Base-by-base conservation (phyloP, 2,888 invertebrate species). In the Noctua comes region DNA sequence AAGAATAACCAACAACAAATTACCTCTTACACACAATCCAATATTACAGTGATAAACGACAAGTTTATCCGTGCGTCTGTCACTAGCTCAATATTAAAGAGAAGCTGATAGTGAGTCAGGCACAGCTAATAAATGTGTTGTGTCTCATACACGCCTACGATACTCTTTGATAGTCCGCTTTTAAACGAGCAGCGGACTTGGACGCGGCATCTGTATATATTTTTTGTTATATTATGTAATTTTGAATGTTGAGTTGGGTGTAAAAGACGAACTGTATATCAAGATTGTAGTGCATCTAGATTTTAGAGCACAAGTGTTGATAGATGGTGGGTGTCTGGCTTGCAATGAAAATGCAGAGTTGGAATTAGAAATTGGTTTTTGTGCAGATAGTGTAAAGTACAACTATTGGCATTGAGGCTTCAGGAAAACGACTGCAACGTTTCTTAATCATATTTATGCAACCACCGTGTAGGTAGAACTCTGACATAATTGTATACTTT, bases 51-150 rank as follows among this genome's bases (percentile, higher is more conserved):
- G 80, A 81, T 80, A 76, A 71, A 82, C 77, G 76, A 80, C 65
- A 77, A 76, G 77, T 77, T 77, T 76, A 71, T 85, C 76, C 76
- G 77, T 69, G 68, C 40, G 82, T 84, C 81, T 86, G 86, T 83
- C 82, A 80, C 82, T 76, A 64, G 54, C 66, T 73, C 64, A 68
- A 76, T 83, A 80, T 85, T 82, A 82, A 76, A 89, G 72, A 79
- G 77, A 73, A 59, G 21, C 65, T 79, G 78, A 87, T 72, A 82
- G 77, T 85, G 84, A 81, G 83, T 92, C 93, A 93, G 86, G 89
- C 87, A 90, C 87, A 83, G 62, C 88, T 90, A 89, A 90, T 92
- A 92, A 92, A 93, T 93, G 90, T 92, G 91, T 92, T 93, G 88
- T 91, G 93, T 93, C 92, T 93, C 85, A 83, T 48, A 62, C 73